Evolutionary conservation across 2,797 vertebrate genomes (phyloP), one percentile per base, ranked within the genome.

Genomic region (Bradypodion ventrale): DNA sequence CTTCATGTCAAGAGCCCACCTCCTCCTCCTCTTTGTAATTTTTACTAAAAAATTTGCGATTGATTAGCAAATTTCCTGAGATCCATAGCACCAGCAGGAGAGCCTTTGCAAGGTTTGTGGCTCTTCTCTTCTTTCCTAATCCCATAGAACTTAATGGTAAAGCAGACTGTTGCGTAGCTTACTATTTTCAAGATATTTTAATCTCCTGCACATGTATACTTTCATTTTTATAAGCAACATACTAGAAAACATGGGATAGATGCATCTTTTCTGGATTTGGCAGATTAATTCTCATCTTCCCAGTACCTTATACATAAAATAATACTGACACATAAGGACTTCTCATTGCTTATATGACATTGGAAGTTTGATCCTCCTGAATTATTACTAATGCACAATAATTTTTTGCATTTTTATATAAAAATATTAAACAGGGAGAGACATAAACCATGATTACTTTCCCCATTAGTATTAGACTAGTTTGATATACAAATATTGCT

Each of bases 401-500:
- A 6, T 8, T 49, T 70, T 83, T 89, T 87, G 92, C 89, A 91
- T 87, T 90, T 95, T 92, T 90, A 16, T 86, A 95, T 94, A 95
- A 96, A 96, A 92, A 95, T 96, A 94, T 90, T 91, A 95, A 95
- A 93, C 69, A 90, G 78, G 94, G 94, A 94, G 90, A 92, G 88
- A 92, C 93, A 94, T 91, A 90, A 90, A 88, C 90, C 90, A 90
- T 8, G 87, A 90, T 92, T 92, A 91, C 88, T 94, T 2, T 90
- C 89, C 94, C 4, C 1, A 92, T 90, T 89, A 91, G 90, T 94
- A 94, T 82, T 80, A 89, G 75, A 93, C 89, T 82, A 90, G 94
- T 92, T 74, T 92, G 84, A 93, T 90, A 88, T 86, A 93, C 76
- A 92, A 82, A 79, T 96, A 96, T 96, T 96, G 96, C 96, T 96